These are phyloP conservation scores for Nymphalis urticae DNA, from an alignment of 2,888 invertebrate species.

Conservation along the genomic window DNA sequence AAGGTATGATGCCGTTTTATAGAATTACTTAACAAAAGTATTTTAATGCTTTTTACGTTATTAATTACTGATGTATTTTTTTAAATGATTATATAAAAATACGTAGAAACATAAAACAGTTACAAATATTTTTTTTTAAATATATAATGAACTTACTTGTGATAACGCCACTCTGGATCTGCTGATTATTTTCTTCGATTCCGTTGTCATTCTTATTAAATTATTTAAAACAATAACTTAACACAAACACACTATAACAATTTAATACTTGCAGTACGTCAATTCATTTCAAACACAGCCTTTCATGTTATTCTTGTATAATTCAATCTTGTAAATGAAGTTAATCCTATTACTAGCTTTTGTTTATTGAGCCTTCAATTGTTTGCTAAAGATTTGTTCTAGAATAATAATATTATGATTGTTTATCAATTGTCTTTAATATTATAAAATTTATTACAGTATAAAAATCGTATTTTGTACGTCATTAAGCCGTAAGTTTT, in stretches of 20 bases:
- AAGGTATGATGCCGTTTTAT: no score
- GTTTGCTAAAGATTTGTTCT: slow-evolving; percentile 19
- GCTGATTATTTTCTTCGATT: slow-evolving; percentile 41
- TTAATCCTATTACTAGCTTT: slow-evolving; percentile 28
- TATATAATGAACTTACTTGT: slow-evolving; percentile 48
- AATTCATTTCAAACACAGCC: slow-evolving; percentile 30
- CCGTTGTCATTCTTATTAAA: slow-evolving; percentile 35
- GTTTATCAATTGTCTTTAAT: not conserved
- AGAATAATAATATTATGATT: slow-evolving; percentile 3
- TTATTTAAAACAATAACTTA: slow-evolving; percentile 7
- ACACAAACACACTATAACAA: not conserved
- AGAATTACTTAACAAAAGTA: no score
- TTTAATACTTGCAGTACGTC: slow-evolving; percentile 10
- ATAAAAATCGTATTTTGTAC: not conserved
- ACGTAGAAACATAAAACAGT: no score
- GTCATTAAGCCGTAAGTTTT: not conserved
- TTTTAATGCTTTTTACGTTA: no score
- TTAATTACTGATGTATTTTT: no score
- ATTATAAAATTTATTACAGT: not conserved
- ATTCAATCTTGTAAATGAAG: slow-evolving; percentile 20
- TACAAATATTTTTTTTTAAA: not conserved
- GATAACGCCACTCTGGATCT: slow-evolving; percentile 50
- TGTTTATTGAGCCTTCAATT: slow-evolving; percentile 30
- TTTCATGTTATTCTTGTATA: slow-evolving; percentile 30
- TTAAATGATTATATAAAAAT: no score